Conservation (phyloP, 2,888 invertebrate genomes). For the Horisme vitalbata region DNA sequence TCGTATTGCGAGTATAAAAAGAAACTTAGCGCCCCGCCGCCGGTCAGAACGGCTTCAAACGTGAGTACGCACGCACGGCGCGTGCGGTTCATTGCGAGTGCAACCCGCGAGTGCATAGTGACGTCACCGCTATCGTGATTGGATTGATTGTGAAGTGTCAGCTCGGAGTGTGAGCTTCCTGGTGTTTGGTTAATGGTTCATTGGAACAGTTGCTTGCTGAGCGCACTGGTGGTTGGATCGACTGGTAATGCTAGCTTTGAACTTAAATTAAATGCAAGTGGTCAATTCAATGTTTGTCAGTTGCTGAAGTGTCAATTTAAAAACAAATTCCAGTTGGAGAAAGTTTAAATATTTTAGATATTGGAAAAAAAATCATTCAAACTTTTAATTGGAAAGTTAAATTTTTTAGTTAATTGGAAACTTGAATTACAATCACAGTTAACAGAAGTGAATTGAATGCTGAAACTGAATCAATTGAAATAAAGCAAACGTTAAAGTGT, state of each 20-base stretch:
- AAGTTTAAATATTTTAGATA: too few relatives aligned
- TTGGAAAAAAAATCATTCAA: neutral
- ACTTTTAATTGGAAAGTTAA: too few relatives aligned
- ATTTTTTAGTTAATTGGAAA: neutral
- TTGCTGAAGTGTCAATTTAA: conserved; percentile 8
- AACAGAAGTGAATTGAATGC: conserved; percentile 8
- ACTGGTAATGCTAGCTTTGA: conserved; percentile 26
- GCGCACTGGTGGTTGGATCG: conserved; percentile 33
- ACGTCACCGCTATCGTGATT: conserved; percentile 56
- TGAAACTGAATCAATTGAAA: conserved; percentile 8
- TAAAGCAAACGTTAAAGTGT: neutral
- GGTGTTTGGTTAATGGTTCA: conserved; percentile 60
- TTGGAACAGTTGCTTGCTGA: conserved; percentile 38
- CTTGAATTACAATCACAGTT: neutral
- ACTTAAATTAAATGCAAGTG: conserved; percentile 14
- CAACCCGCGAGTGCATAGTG: conserved; percentile 55
- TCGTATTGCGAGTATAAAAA: conserved; percentile 93
- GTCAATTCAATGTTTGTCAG: conserved; percentile 7
- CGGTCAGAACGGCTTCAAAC: conserved; percentile 98
- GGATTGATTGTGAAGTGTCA: conserved; percentile 72
- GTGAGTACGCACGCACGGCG: conserved; percentile 87
- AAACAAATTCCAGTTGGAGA: too few relatives aligned
- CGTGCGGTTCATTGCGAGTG: conserved; percentile 60
- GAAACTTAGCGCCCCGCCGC: conserved; percentile 86
- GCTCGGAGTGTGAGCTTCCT: conserved; percentile 41